phyloP scores from a whole-genome alignment of 2,888 invertebrate genomes.

The Polylopha cassiicola region DNA sequence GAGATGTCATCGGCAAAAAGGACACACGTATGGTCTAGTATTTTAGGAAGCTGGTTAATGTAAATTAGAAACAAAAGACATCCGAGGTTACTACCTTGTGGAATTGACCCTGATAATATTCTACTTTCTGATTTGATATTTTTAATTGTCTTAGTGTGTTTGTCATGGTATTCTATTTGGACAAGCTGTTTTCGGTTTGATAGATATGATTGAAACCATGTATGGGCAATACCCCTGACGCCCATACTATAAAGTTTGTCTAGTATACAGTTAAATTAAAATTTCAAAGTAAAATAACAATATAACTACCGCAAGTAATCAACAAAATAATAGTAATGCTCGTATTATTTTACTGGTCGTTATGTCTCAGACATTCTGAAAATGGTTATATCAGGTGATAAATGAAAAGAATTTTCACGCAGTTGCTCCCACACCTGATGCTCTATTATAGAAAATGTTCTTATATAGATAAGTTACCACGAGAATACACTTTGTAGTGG shows the following conservation, averaged over 20 bases:
- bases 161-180: constrained; percentile 9
- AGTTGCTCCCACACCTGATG: constrained; percentile 1
- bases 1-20: too few species aligned
- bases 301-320: too few species aligned
- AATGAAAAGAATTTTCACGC: constrained; percentile 1
- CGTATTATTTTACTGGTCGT: background rate
- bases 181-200: constrained; percentile 1
- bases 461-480: constrained; percentile 7
- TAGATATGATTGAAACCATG: constrained; percentile 4
- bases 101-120: too few species aligned
- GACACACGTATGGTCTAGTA: too few species aligned
- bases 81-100: too few species aligned
- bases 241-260: constrained; percentile 1
- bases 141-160: too few species aligned
- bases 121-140: too few species aligned
- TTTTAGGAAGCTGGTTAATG: too few species aligned
- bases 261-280: too few species aligned
- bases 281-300: too few species aligned
- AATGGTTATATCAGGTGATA: background rate
- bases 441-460: constrained; percentile 6
- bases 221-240: constrained; percentile 3
- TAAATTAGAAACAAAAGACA: too few species aligned
- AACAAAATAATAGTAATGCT: background rate
- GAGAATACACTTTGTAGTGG: background rate
- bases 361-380: background rate